Base-by-base conservation (phyloP, 2,113 vertebrate species). In the Xenotilapia caudafasciata region DNA sequence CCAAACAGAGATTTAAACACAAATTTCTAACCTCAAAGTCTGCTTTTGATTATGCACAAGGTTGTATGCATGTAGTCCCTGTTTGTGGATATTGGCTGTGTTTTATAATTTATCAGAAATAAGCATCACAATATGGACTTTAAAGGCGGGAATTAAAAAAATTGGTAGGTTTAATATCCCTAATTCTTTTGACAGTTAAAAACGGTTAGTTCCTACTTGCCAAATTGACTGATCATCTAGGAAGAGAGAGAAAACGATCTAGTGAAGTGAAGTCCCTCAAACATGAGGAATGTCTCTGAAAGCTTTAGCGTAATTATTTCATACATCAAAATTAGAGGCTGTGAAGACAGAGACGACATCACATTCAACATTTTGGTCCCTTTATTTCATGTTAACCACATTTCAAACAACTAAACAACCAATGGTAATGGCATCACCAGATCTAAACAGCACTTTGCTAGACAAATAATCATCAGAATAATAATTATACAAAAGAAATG, bases 381-480 rank as follows among this genome's bases (percentile, higher is more conserved):
- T 96, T 97, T 97, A 96, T 96, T 97, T 93, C 79, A 94, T 93
- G 86, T 94, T 93, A 94, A 96, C 95, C 95, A 96, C 96, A 96
- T 95, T 96, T 96, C 94, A 96, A 96, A 96, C 96, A 96, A 96
- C 94, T 95, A 95, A 96, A 96, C 95, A 95, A 96, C 93, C 94
- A 96, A 94, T 95, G 93, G 89, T 77, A 95, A 96, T 95, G 94
- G 93, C 90, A 88, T 95, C 92, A 97, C 93, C 94, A 95, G 92
- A 85, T 95, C 94, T 95, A 96, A 93, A 95, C 93, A 96, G 91
- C 95, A 96, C 92, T 89, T 95, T 91, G 88, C 92, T 94, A 93
- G 93, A 96, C 95, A 94, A 94, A 96, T 88, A 91, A 95, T 92
- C 65, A 87, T 90, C 84, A 80, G 68, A 91, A 90, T 83, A 86